Evolutionary conservation across 2,113 vertebrate genomes (phyloP).

Genomic region (Taurulus bubalis): DNA sequence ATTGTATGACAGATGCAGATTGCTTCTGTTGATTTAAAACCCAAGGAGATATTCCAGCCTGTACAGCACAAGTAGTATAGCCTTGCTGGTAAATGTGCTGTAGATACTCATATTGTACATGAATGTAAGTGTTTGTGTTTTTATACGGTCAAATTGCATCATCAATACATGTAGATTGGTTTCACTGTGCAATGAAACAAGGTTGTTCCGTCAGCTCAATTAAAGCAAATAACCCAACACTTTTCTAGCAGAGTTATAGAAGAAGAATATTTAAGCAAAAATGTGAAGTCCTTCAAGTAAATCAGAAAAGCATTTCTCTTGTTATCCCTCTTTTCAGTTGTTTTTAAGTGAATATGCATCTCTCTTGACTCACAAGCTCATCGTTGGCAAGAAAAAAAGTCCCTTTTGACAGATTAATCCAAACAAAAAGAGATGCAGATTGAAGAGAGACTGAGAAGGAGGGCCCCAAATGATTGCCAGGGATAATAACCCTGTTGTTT

Average conservation of each 20-base stretch:
- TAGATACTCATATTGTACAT: background rate
- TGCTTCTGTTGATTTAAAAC: slow-evolving; percentile 38
- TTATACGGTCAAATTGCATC: background rate
- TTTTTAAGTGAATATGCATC: background rate
- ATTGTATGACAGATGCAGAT: slow-evolving; percentile 12
- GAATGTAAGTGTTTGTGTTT: background rate
- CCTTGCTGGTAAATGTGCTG: background rate
- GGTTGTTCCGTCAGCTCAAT: background rate
- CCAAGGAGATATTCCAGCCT: background rate
- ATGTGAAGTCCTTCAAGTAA: background rate
- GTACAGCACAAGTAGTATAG: background rate
- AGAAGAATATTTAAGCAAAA: background rate
- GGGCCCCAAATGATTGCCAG: background rate
- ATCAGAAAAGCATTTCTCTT: background rate
- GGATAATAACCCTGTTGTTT: slow-evolving; percentile 1
- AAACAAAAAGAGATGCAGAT: background rate
- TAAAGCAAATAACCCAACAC: background rate
- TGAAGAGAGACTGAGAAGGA: background rate
- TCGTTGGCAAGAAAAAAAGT: background rate
- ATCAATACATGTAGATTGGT: background rate
- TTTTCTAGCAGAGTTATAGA: background rate
- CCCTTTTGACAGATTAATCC: background rate
- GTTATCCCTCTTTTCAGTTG: background rate
- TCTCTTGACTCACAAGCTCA: background rate
- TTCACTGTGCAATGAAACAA: background rate